Base-by-base conservation (phyloP, 1,140 invertebrate genomes). In the Copidosoma floridanum region DNA sequence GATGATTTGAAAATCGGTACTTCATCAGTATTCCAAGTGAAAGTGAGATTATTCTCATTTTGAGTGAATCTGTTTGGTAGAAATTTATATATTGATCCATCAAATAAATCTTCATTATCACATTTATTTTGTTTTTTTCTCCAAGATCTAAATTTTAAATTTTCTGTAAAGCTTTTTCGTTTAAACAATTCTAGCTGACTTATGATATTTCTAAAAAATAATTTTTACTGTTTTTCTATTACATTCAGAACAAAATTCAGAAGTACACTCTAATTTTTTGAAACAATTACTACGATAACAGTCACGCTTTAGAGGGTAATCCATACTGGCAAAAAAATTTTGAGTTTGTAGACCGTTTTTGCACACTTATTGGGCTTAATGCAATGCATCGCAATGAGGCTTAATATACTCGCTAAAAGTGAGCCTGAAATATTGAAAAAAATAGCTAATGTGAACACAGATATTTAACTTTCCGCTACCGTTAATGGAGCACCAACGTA, bases 1-100 rank as follows among this genome's bases (percentile, higher is more conserved):
- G 69, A 74, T 4, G 68, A 72, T 29, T 67, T 67, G 29, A 71
- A 74, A 10, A 71, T 41, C 11, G 57, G 29, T 8, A 73, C 57
- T 7, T 68, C 70, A 57, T 74, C 71, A 0, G 68, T 65, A 29
- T 67, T 56, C 57, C 57, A 63, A 2, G 29, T 63, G 0, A 68
- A 64, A 27, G 66, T 57, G 14, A 66, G 63, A 55, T 65, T 64
- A 40, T 48, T 21, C 1, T 12, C 23, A 52, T 63, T 51, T 0
- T 18, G 23, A n/a, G 24, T 37, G 16, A 16, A 18, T 27, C 20
- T 2, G 26, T 27, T 6, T 1, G 14, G 21, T 10, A 59, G 32
- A 6, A 46, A 21, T 57, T 57, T 43, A 40, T 66, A 63, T 11
- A 66, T 14, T 16, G n/a, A 16, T 11, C 61, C 65, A 32, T 66